phyloP scores from a whole-genome alignment of 2,888 invertebrate species.

The Tigriopus californicus region DNA sequence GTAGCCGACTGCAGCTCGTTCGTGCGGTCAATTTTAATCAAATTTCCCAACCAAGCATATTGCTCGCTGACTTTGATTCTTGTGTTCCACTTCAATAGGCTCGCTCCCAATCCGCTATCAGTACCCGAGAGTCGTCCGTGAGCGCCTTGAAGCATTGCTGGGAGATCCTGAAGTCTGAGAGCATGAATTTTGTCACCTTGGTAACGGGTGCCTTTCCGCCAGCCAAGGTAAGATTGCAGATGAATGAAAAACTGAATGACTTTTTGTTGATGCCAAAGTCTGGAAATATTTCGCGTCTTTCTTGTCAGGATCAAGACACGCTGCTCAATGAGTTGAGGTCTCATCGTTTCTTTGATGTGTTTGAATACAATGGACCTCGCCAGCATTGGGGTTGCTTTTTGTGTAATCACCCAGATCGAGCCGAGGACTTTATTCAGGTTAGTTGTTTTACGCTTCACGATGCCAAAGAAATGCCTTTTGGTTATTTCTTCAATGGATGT shows the following conservation, averaged over 20 bases:
- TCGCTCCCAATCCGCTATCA: conserved; percentile 51
- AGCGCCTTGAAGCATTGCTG: conserved; percentile 58
- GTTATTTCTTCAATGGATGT: too few relatives aligned
- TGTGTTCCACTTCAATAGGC: conserved; percentile 31
- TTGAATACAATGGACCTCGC: conserved; percentile 48
- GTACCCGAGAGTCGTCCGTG: conserved; percentile 35
- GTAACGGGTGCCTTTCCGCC: conserved; percentile 88
- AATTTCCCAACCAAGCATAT: too few relatives aligned
- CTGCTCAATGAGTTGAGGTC: conserved; percentile 64
- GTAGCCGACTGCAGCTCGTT: too few relatives aligned
- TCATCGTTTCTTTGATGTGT: conserved; percentile 60
- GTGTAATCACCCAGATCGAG: conserved; percentile 78
- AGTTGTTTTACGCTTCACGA: not conserved
- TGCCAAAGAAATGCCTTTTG: conserved; percentile 12
- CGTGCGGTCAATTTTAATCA: too few relatives aligned
- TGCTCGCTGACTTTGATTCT: too few relatives aligned
- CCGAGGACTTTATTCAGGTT: conserved; percentile 50
- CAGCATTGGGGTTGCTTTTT: conserved; percentile 73
- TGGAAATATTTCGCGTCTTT: not conserved
- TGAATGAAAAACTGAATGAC: not conserved
- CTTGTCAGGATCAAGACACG: conserved; percentile 57
- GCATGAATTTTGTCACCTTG: conserved; percentile 66
- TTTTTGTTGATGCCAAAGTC: not conserved
- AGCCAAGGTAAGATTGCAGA: conserved; percentile 40
- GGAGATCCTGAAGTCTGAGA: conserved; percentile 81